Base-by-base conservation (phyloP, 2,888 invertebrate genomes). In the Aleiodes alternator region DNA sequence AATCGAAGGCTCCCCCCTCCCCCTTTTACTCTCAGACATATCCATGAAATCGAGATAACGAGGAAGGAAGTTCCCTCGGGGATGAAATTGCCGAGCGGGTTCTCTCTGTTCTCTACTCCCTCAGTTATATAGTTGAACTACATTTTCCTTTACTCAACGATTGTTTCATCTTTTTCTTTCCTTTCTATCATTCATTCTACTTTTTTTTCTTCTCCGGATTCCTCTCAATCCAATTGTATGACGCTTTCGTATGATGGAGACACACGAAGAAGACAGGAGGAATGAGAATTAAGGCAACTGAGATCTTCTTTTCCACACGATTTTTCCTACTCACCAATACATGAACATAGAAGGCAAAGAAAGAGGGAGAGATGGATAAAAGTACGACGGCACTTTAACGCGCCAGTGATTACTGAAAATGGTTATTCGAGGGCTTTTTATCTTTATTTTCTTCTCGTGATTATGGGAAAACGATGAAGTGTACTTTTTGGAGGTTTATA, bases 1-100 rank as follows among this genome's bases (percentile, higher is more conserved):
- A 73, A 73, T 73, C 73, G 73, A 73, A 73, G 51, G 72, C 71
- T 72, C 43, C 43, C 3, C 43, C 43, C 43, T 8, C 9, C 11
- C 43, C 43, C 43, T 9, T 2, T 2, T 23, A 23, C 23, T 43
- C 43, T 43, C 7, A 43, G 43, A 43, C 11, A 55, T 57, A 76
- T 76, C 68, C 72, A 74, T 56, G 70, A 68, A 79, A 78, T 75
- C 75, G 68, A 76, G 78, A 77, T 77, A 76, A 78, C 73, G 77
- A 77, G 78, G 72, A 57, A 73, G 74, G 78, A 74, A 75, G 69
- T 75, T 74, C 79, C 68, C 76, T 34, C 68, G 74, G 55, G 78
- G 75, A 57, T 71, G 73, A 77, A 77, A 77, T 79, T 78, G 78
- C 68, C 56, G 73, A 74, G 76, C 76, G 73, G 69, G 75, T 76